Conservation (phyloP, 2,888 invertebrate species). For the Smittia aterrima region DNA sequence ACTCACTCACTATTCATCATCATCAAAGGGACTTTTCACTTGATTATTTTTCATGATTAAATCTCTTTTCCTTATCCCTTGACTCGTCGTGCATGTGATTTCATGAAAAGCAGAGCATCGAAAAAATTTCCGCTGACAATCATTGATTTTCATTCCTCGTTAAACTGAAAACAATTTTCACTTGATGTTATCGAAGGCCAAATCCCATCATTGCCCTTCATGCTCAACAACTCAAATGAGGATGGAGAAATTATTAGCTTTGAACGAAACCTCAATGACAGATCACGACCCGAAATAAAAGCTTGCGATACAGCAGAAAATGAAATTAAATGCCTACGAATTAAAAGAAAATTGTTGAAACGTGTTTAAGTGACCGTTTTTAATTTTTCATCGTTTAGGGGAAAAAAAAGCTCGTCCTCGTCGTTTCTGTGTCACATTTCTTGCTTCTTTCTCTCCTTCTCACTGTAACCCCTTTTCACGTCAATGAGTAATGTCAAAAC, state of each 20-base stretch:
- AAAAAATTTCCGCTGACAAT: constrained; percentile 9
- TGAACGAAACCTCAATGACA: too few relatives aligned
- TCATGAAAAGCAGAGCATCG: neutral
- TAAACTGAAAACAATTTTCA: neutral
- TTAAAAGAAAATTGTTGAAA: constrained; percentile 32
- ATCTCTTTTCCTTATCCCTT: neutral
- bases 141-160: constrained; percentile 25
- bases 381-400: neutral
- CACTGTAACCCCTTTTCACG: neutral
- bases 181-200: neutral
- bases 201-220: too few relatives aligned
- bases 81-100: neutral
- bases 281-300: too few relatives aligned
- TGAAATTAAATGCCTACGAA: constrained; percentile 23
- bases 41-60: constrained; percentile 1
- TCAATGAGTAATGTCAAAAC: neutral
- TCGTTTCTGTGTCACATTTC: too few relatives aligned
- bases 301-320: too few relatives aligned
- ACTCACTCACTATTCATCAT: neutral
- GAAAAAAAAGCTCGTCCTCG: neutral
- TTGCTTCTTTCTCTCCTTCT: neutral
- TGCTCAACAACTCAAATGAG: too few relatives aligned
- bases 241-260: too few relatives aligned
- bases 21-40: neutral
- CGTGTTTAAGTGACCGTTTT: constrained; percentile 38